Conservation (phyloP, 2,888 invertebrate species). For the Eurois occulta region DNA sequence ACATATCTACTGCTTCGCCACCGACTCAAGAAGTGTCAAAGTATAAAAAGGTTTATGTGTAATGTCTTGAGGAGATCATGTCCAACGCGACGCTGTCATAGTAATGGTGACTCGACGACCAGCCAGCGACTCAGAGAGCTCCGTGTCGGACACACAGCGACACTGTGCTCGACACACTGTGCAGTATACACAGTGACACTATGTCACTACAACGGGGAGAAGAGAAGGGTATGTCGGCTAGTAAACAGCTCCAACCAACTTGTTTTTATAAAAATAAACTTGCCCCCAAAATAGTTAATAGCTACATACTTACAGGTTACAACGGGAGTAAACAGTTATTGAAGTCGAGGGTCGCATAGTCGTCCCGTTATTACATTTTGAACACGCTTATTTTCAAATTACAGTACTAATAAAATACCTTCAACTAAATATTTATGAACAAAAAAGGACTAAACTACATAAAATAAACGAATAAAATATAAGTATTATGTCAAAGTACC, state of each 20-base stretch:
- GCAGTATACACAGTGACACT: constrained; percentile 4
- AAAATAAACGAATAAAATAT: too few relatives aligned
- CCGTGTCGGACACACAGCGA: neutral
- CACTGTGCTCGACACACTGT: constrained; percentile 8
- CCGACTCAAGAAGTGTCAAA: constrained; percentile 8
- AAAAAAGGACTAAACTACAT: too few relatives aligned
- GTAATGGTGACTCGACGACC: constrained; percentile 16
- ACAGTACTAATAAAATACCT: too few relatives aligned
- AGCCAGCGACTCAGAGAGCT: neutral
- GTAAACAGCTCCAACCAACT: neutral
- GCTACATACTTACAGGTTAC: too few relatives aligned
- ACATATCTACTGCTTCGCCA: constrained; percentile 11
- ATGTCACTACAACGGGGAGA: neutral
- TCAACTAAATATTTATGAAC: too few relatives aligned
- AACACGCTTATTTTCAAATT: too few relatives aligned
- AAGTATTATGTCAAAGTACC: too few relatives aligned
- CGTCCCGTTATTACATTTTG: too few relatives aligned
- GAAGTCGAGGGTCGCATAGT: too few relatives aligned
- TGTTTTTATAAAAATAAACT: neutral
- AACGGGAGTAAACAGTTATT: too few relatives aligned
- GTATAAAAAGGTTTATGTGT: neutral
- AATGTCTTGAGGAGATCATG: constrained; percentile 30
- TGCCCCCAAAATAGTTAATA: neutral
- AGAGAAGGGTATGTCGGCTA: neutral
- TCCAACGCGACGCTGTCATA: constrained; percentile 30